Conservation (phyloP, 2,888 invertebrate genomes). For the Mesorhabditis belari region DNA sequence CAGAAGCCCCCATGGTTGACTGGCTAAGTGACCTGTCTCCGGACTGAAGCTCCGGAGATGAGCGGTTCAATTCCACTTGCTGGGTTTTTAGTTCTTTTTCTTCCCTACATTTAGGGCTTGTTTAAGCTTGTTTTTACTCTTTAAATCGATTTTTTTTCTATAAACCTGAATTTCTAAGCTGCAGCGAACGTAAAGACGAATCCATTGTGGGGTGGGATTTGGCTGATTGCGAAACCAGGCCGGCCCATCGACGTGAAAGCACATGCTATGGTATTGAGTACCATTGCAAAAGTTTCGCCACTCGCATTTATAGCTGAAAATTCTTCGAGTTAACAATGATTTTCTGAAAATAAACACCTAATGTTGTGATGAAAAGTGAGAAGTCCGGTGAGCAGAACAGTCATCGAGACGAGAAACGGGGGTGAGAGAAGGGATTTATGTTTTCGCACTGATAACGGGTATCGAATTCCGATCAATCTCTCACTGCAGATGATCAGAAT, state of each 20-base stretch:
- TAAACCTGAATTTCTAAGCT: conserved; percentile 2
- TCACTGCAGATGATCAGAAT: conserved; percentile 45
- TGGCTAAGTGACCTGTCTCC: too few species aligned
- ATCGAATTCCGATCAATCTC: conserved; percentile 43
- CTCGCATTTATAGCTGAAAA: conserved; percentile 33
- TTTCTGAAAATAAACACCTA: conserved; percentile 1
- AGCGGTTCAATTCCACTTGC: too few species aligned
- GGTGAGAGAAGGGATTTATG: conserved; percentile 19
- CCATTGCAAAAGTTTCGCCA: conserved; percentile 41
- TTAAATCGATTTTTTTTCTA: conserved; percentile 15
- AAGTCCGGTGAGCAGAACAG: conserved; percentile 35
- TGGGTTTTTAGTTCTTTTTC: too few species aligned
- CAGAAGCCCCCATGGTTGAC: too few species aligned
- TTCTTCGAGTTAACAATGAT: not conserved
- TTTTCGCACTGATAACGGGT: conserved; percentile 37
- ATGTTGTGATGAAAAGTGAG: conserved; percentile 45
- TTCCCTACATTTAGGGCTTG: too few species aligned
- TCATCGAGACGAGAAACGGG: conserved; percentile 24
- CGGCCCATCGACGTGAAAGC: conserved; percentile 21
- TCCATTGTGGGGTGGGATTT: conserved; percentile 24
- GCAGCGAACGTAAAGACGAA: conserved; percentile 4
- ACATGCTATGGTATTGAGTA: conserved; percentile 38
- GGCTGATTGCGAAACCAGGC: conserved; percentile 41
- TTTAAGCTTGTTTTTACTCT: conserved; percentile 21
- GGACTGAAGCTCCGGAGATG: too few species aligned